phyloP scores from a whole-genome alignment of 2,113 vertebrate species.

The Hemichromis elongatus region DNA sequence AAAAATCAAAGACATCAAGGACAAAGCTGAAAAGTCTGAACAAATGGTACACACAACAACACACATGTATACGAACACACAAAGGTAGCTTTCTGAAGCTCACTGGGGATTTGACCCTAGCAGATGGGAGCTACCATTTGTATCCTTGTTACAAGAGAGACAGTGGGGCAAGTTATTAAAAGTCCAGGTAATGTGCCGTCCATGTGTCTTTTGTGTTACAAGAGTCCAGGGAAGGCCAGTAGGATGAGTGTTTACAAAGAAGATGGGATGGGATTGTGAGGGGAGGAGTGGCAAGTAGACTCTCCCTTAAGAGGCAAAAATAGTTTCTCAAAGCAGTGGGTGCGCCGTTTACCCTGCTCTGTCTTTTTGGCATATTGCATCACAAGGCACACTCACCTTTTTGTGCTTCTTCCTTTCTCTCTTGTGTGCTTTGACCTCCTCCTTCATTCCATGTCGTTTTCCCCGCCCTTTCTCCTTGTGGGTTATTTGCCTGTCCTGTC shows the following conservation, averaged over 20 bases:
- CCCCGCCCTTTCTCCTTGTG: not conserved
- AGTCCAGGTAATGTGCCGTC: conserved; percentile 25
- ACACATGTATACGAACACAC: not conserved
- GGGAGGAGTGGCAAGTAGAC: conserved; percentile 17
- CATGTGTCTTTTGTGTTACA: conserved; percentile 3
- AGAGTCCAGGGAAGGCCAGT: conserved; percentile 33
- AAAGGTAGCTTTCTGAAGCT: not conserved
- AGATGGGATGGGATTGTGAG: not conserved
- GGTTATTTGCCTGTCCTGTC: not conserved
- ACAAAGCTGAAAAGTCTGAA: conserved; percentile 98
- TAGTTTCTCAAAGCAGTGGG: conserved; percentile 13
- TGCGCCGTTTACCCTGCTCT: not conserved
- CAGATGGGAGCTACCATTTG: not conserved
- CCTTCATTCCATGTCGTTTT: not conserved
- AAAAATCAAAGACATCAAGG: conserved; percentile 99
- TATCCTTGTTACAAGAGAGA: conserved; percentile 1
- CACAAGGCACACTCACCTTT: not conserved
- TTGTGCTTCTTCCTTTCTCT: not conserved
- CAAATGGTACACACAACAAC: conserved; percentile 85
- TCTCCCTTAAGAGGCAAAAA: conserved; percentile 14
- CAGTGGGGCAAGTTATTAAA: conserved; percentile 1
- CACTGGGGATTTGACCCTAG: not conserved
- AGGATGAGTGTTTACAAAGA: not conserved
- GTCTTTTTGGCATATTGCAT: not conserved
- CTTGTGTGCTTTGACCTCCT: not conserved